A percentile compares a stretch with the other conserved stretches of the same genome.
phyloP scores from a whole-genome alignment of 2,113 vertebrate species.

The Penelope pileata region DNA sequence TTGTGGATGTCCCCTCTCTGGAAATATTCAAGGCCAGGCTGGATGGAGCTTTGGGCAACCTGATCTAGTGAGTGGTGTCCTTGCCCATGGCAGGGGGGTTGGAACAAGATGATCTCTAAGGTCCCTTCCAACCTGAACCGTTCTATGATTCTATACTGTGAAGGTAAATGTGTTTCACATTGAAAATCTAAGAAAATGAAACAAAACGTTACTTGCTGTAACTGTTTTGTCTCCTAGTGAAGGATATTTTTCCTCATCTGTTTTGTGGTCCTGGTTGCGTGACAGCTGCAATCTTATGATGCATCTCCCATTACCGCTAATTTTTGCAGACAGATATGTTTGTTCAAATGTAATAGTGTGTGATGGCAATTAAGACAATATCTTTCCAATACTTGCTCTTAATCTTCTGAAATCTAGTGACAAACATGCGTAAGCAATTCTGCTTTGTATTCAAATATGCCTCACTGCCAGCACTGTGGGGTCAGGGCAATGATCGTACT shows the following conservation, averaged over 20 bases:
- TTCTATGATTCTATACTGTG: too few species aligned
- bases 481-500: not conserved
- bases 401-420: not conserved
- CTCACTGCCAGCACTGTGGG: not conserved
- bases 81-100: too few species aligned
- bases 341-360: not conserved
- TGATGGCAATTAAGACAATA: not conserved
- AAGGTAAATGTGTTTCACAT: too few species aligned
- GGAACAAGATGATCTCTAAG: too few species aligned
- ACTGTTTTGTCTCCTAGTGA: rapidly evolving
- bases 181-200: too few species aligned
- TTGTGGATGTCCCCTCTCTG: too few species aligned
- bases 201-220: too few species aligned
- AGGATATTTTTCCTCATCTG: not conserved
- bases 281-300: not conserved
- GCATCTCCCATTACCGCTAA: not conserved
- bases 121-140: too few species aligned
- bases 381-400: not conserved
- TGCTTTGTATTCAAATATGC: not conserved
- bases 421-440: rapidly evolving
- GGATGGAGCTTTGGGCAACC: too few species aligned
- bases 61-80: too few species aligned
- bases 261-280: not conserved
- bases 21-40: too few species aligned
- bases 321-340: not conserved